Base-by-base conservation (phyloP, 2,888 invertebrate genomes). In the Papilio demoleus region DNA sequence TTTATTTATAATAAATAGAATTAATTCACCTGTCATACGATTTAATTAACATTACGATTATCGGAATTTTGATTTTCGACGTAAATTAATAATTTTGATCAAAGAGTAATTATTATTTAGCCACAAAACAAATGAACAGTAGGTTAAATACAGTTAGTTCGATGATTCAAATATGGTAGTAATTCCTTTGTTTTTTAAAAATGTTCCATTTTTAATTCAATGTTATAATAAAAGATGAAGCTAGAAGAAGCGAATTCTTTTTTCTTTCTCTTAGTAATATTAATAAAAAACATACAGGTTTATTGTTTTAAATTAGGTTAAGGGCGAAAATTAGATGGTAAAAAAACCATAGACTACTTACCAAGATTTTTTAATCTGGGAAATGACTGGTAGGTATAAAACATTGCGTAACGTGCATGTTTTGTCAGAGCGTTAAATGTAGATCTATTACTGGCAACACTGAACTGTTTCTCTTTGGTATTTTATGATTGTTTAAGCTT, bases 401-500 rank as follows among this genome's bases (percentile, higher is more conserved):
- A n/a, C n/a, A n/a, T n/a, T n/a, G n/a, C n/a, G n/a, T 11, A 38
- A 42, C 14, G 3, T 60, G 40, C 14, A 22, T 60, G 38, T 14
- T 31, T 17, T 60, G 24, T 40, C 14, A 60, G 60, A 14, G 14
- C 38, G 12, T 38, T 4, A 38, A 4, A 38, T 38, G 38, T n/a
- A 4, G 1, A 38, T 11, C 38, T 38, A 38, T 38, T 38, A 38
- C 38, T 38, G 38, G 38, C 45, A 45, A 31, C 40, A 61, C 27
- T 42, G 22, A 40, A 31, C 27, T 4, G 45, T 62, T 62, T 45
- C 31, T 31, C 8, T 31, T 19, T 5, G 45, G 12, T 22, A 47
- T 62, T 62, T 62, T 62, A 62, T 62, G 62, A 62, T 45, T 45
- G 62, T 59, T 59, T 59, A 22, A 1, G 59, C 38, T 45, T 62